Percentiles rank a stretch among this genome's conserved stretches.
phyloP scores from a whole-genome alignment of 2,888 invertebrate species.

The Drosophila buzzatii region DNA sequence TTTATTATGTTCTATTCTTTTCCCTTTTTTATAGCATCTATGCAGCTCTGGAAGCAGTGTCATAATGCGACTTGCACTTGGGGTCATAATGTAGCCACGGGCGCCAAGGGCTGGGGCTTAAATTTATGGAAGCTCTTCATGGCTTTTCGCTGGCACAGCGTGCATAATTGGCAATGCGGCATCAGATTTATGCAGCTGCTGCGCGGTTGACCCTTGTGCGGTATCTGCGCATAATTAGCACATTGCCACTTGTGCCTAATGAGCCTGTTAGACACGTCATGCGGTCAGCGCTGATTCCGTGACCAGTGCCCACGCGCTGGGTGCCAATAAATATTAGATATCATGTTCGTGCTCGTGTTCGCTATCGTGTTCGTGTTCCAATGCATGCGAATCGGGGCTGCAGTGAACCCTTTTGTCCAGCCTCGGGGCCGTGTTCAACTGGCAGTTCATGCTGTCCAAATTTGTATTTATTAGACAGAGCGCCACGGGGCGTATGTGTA shows the following conservation, averaged over 20 bases:
- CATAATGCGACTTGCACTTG: slow-evolving; percentile 74
- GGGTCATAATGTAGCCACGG: slow-evolving; percentile 46
- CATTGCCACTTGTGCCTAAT: slow-evolving; percentile 83
- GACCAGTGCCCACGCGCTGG: slow-evolving; percentile 38
- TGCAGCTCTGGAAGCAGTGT: slow-evolving; percentile 43
- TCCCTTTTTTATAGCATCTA: slow-evolving; percentile 12
- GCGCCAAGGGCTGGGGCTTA: slow-evolving; percentile 25
- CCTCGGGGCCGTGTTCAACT: slow-evolving; percentile 24
- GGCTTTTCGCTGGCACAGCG: slow-evolving; percentile 47
- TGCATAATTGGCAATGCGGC: slow-evolving; percentile 76
- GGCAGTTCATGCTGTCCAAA: slow-evolving; percentile 73
- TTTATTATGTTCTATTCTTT: slow-evolving; percentile 15
- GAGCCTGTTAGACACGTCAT: slow-evolving; percentile 82
- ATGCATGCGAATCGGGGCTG: not conserved
- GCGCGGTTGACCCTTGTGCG: slow-evolving; percentile 45
- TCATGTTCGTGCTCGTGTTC: slow-evolving; percentile 25
- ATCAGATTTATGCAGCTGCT: slow-evolving; percentile 53
- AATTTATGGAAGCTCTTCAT: slow-evolving; percentile 68
- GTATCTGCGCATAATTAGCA: slow-evolving; percentile 80
- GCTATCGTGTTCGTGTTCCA: not conserved
- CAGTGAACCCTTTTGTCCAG: slow-evolving; percentile 23
- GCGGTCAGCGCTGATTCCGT: slow-evolving; percentile 36
- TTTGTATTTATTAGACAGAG: slow-evolving; percentile 76
- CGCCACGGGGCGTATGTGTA: slow-evolving; percentile 80
- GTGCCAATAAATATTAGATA: slow-evolving; percentile 72